These are phyloP conservation scores for Catamblyrhynchus diadema DNA, from an alignment of 2,797 vertebrate genomes.

Conservation along the genomic window DNA sequence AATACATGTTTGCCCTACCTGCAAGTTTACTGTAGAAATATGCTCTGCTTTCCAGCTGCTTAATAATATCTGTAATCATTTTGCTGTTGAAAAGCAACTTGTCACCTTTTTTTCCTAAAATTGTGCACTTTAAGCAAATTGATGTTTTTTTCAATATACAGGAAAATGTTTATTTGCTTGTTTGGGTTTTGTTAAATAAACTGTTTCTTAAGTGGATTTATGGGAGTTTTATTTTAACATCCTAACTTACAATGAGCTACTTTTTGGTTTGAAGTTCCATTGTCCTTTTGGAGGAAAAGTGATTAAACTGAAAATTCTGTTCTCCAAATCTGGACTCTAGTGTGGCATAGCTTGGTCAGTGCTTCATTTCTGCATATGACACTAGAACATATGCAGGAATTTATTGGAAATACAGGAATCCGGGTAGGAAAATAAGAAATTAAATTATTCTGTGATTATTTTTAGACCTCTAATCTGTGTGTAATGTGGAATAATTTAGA, in stretches of 20 bases:
- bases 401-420: background rate
- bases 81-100: background rate
- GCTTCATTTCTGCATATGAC: background rate
- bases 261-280: background rate
- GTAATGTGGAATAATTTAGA: background rate
- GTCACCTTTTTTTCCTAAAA: background rate
- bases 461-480: background rate
- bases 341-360: background rate
- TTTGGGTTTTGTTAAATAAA: background rate
- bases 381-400: background rate
- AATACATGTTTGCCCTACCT: background rate
- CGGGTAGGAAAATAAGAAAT: background rate
- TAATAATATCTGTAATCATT: background rate
- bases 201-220: background rate
- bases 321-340: background rate
- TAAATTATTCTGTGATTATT: background rate
- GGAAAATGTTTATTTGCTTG: background rate
- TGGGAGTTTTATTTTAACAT: background rate
- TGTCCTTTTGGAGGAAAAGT: background rate
- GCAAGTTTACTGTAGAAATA: background rate
- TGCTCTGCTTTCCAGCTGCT: background rate
- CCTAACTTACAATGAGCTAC: background rate
- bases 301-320: background rate
- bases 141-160: background rate
- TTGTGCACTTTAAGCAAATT: background rate